These are phyloP conservation scores for Kryptolebias ocellatus DNA, from an alignment of 2,797 vertebrate species.

Conservation along the genomic window DNA sequence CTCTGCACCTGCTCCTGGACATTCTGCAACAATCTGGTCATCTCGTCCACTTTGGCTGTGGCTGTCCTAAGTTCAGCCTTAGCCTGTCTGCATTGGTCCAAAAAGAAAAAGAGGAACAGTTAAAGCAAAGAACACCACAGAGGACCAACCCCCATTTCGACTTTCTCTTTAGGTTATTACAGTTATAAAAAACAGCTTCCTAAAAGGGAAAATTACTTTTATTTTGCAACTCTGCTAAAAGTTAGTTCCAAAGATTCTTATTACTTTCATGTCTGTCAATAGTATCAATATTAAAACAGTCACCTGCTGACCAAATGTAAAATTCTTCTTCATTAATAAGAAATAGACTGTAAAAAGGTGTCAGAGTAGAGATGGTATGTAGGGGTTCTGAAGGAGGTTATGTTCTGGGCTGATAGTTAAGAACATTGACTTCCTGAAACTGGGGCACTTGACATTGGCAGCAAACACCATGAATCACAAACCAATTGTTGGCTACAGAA, in stretches of 20 bases:
- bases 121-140: not conserved
- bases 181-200: not conserved
- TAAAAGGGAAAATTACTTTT: not conserved
- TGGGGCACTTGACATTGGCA: not conserved
- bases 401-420: not conserved
- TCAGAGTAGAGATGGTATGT: not conserved
- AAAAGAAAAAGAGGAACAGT: not conserved
- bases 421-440: slow-evolving; percentile 1
- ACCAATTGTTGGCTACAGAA: not conserved
- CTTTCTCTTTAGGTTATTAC: not conserved
- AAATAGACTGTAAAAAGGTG: not conserved
- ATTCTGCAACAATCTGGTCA: slow-evolving; percentile 83
- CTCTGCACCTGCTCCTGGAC: slow-evolving; percentile 86
- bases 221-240: not conserved
- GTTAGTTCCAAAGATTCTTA: not conserved
- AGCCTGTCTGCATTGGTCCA: slow-evolving; percentile 79
- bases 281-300: not conserved
- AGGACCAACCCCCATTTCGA: not conserved
- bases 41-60: slow-evolving; percentile 86
- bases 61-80: slow-evolving; percentile 87
- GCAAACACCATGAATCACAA: not conserved
- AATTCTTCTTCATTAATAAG: not conserved
- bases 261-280: not conserved
- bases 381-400: not conserved
- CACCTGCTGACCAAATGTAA: not conserved